phyloP scores from a whole-genome alignment of 1,140 invertebrate genomes.

The Pentalonia nigronervosa region DNA sequence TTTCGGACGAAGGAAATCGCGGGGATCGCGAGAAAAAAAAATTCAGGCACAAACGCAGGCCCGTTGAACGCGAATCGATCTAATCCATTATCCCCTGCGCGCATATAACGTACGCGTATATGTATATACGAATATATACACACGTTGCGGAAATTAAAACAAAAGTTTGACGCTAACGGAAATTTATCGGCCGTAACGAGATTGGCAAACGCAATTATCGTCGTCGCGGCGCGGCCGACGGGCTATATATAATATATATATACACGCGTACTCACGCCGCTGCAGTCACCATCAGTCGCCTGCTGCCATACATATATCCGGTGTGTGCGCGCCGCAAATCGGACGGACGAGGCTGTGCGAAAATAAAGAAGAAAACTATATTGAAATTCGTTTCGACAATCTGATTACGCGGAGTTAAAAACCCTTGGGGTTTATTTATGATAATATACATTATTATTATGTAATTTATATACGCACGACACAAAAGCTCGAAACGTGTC shows the following conservation, averaged over 20 bases:
- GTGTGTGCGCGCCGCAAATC: neutral
- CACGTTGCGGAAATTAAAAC: conserved; percentile 48
- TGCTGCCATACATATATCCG: neutral
- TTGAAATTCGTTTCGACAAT: conserved; percentile 15
- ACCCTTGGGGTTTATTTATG: neutral
- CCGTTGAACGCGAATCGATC: conserved; percentile 31
- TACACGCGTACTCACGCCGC: neutral
- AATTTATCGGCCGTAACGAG: conserved; percentile 50
- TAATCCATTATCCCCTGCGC: conserved; percentile 45
- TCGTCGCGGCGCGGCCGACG: neutral
- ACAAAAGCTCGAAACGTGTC: neutral
- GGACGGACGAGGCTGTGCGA: neutral
- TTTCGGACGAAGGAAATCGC: conserved; percentile 43
- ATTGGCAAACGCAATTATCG: conserved; percentile 53
- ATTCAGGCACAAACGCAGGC: neutral
- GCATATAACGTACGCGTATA: no score
- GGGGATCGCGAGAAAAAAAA: neutral
- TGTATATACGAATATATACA: neutral
- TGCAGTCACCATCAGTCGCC: neutral
- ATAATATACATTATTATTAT: neutral
- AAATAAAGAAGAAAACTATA: neutral
- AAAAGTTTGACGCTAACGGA: conserved; percentile 52
- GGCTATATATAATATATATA: neutral
- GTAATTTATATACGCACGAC: neutral
- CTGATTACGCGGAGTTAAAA: neutral